Percentiles rank a stretch among this genome's conserved stretches.
These are phyloP conservation scores for Papilio polyxenes DNA, from an alignment of 1,140 invertebrate genomes.

Conservation along the genomic window DNA sequence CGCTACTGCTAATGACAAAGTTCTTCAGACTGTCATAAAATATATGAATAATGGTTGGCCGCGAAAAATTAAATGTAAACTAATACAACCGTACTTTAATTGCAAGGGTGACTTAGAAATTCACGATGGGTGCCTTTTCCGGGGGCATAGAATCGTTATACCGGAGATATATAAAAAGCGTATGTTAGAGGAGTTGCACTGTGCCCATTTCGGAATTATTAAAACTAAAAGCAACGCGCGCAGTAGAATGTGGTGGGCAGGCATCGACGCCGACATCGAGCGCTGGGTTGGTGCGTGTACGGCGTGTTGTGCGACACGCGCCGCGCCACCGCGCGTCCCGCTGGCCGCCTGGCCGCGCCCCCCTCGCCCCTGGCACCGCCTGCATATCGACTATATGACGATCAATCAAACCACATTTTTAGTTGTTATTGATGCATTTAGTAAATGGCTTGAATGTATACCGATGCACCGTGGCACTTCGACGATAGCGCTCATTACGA, in stretches of 20 bases:
- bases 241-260: slow-evolving; percentile 49
- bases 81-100: slow-evolving; percentile 48
- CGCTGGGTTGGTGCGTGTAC: slow-evolving; percentile 40
- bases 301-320: slow-evolving; percentile 31
- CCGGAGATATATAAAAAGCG: slow-evolving; percentile 38
- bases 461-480: slow-evolving; percentile 39
- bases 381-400: slow-evolving; percentile 52
- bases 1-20: slow-evolving; percentile 38
- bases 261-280: slow-evolving; percentile 48
- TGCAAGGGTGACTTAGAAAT: slow-evolving; percentile 50
- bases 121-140: slow-evolving; percentile 47
- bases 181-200: slow-evolving; percentile 48
- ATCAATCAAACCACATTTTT: slow-evolving; percentile 42
- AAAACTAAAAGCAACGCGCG: slow-evolving; percentile 51
- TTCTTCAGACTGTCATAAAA: slow-evolving; percentile 44
- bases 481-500: slow-evolving; percentile 37
- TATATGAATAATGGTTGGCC: slow-evolving; percentile 52
- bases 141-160: slow-evolving; percentile 50
- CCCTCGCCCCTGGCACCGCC: slow-evolving; percentile 43
- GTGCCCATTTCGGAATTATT: slow-evolving; percentile 44
- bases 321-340: slow-evolving; percentile 39
- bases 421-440: slow-evolving; percentile 42
- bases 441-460: slow-evolving; percentile 47
- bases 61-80: slow-evolving; percentile 48
- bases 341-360: slow-evolving; percentile 47